phyloP scores from a whole-genome alignment of 2,113 vertebrate species.

The Willisornis vidua region DNA sequence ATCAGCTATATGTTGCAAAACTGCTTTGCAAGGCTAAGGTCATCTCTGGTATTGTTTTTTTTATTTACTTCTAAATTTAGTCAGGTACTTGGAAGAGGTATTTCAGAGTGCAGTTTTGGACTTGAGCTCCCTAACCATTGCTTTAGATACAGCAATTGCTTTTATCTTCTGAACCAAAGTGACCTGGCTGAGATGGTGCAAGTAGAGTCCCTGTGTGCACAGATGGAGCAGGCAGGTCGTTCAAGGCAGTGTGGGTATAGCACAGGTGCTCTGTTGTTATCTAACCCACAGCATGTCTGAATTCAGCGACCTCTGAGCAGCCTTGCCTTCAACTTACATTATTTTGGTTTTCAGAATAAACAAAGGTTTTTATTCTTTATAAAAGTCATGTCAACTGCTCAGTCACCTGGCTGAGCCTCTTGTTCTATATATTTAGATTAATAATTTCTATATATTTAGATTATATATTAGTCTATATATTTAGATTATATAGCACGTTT shows the following conservation, averaged over 20 bases:
- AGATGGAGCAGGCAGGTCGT: background rate
- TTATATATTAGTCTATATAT: background rate
- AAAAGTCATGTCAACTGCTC: background rate
- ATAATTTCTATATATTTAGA: background rate
- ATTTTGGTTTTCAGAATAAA: background rate
- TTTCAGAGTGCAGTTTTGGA: background rate
- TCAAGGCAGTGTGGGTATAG: background rate
- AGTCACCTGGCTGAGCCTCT: background rate
- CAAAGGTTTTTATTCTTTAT: background rate
- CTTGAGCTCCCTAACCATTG: background rate
- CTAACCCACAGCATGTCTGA: background rate
- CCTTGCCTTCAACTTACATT: background rate
- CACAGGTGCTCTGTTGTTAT: fast-evolving
- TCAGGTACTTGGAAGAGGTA: background rate
- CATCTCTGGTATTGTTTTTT: background rate
- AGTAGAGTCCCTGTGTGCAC: fast-evolving
- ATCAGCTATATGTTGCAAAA: background rate
- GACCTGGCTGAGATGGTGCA: background rate
- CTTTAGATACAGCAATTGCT: background rate
- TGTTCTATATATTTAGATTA: background rate
- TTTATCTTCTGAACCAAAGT: background rate
- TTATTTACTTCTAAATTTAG: background rate
- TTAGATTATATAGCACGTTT: background rate
- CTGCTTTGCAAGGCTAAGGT: background rate
- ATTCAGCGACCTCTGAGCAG: background rate